phyloP scores from a whole-genome alignment of 2,797 vertebrate species.

The Poeciliopsis presidionis region DNA sequence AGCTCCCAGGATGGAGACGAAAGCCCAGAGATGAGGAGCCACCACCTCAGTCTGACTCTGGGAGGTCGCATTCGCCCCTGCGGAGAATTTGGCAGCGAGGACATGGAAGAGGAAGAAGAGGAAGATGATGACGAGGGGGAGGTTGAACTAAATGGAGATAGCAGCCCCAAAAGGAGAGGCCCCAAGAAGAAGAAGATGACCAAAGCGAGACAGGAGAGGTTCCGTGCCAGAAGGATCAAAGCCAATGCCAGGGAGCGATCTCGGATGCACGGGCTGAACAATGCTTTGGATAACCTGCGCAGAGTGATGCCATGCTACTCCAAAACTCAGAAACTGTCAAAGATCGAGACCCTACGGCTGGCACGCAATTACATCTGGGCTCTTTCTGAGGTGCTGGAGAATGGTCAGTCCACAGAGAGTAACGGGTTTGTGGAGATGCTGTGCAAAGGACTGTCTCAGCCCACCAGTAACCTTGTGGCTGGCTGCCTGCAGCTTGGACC shows the following conservation, averaged over 20 bases:
- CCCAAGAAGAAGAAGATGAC: constrained; percentile 99
- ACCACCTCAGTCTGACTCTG: constrained; percentile 71
- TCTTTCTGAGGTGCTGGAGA: constrained; percentile 94
- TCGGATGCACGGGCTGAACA: constrained; percentile 95
- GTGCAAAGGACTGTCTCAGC: constrained; percentile 96
- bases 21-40: constrained; percentile 66
- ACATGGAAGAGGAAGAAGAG: constrained; percentile 81
- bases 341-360: constrained; percentile 94
- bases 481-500: constrained; percentile 92
- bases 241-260: constrained; percentile 96
- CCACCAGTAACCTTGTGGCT: constrained; percentile 96
- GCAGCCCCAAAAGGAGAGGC: constrained; percentile 90
- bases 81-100: constrained; percentile 82
- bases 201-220: constrained; percentile 92
- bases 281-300: constrained; percentile 92
- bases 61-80: constrained; percentile 60
- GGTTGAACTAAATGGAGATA: constrained; percentile 83
- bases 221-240: constrained; percentile 89
- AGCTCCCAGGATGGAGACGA: constrained; percentile 87
- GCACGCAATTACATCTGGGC: constrained; percentile 99
- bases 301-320: constrained; percentile 98
- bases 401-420: constrained; percentile 88
- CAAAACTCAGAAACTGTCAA: constrained; percentile 97
- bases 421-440: constrained; percentile 95
- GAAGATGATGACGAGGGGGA: constrained; percentile 80